These are phyloP conservation scores for Hypercompe scribonia DNA, from an alignment of 2,888 invertebrate genomes.

Conservation along the genomic window DNA sequence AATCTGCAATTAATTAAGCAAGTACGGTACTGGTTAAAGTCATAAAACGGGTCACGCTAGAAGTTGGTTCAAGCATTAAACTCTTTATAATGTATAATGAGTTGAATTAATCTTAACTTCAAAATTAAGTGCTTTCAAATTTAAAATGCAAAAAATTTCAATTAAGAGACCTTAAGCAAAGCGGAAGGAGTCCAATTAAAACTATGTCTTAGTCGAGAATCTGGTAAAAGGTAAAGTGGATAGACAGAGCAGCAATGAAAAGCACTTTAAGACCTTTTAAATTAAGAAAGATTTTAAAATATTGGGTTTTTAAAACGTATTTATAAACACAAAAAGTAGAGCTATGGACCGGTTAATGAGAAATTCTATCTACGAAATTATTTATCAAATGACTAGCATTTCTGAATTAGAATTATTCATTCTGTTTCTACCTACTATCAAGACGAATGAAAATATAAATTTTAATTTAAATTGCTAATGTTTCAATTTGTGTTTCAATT, in stretches of 20 bases:
- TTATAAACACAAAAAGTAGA: slow-evolving; percentile 47
- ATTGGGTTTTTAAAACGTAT: slow-evolving; percentile 59
- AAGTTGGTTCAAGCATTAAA: slow-evolving; percentile 39
- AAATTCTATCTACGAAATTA: slow-evolving; percentile 26
- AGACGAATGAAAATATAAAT: neutral
- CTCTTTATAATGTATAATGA: slow-evolving; percentile 54
- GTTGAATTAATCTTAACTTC: slow-evolving; percentile 58
- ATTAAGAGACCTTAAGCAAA: slow-evolving; percentile 71
- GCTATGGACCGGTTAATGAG: slow-evolving; percentile 52
- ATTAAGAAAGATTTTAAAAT: slow-evolving; percentile 65
- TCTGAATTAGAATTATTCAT: slow-evolving; percentile 2
- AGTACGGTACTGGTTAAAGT: neutral
- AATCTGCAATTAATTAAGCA: neutral
- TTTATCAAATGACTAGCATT: slow-evolving; percentile 9
- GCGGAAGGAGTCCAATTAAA: slow-evolving; percentile 78
- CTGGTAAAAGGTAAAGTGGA: slow-evolving; percentile 70
- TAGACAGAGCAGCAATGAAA: slow-evolving; percentile 62
- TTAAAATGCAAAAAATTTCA: slow-evolving; percentile 70
- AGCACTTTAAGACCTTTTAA: slow-evolving; percentile 70
- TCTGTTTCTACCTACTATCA: neutral
- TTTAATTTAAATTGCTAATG: neutral
- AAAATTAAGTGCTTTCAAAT: slow-evolving; percentile 63
- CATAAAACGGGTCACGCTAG: slow-evolving; percentile 28
- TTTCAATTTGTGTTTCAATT: neutral
- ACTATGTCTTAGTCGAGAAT: slow-evolving; percentile 71